Conservation (phyloP, 2,888 invertebrate species). For the Eupsilia transversa region DNA sequence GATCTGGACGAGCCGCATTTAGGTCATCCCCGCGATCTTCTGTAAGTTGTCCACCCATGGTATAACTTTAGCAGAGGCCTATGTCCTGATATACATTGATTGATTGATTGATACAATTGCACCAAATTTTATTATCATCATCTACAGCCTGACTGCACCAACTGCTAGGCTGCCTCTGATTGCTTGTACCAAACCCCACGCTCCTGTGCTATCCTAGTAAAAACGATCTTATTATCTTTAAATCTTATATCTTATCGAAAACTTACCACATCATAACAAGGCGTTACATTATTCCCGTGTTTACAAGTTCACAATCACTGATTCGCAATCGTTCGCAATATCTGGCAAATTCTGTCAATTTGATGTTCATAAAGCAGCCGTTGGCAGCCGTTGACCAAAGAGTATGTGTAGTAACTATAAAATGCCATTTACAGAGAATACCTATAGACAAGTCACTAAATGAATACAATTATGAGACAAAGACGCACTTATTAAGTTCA, state of each 20-base stretch:
- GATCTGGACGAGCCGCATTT: background rate
- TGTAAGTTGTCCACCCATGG: no score
- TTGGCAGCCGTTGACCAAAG: no score
- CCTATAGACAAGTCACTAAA: no score
- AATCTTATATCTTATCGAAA: no score
- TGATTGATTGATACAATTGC: background rate
- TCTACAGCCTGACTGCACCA: no score
- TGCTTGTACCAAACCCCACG: background rate
- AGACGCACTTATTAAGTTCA: background rate
- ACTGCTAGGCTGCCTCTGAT: background rate
- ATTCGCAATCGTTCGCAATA: background rate
- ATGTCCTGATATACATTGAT: background rate
- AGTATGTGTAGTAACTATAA: no score
- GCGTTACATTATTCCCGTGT: background rate
- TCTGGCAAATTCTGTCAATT: background rate
- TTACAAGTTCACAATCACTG: background rate
- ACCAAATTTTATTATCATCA: background rate
- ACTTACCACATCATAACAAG: slow-evolving; percentile 29
- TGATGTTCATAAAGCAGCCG: background rate
- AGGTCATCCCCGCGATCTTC: background rate
- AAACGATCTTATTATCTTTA: no score
- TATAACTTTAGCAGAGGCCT: background rate
- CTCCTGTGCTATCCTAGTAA: background rate
- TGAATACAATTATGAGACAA: background rate
- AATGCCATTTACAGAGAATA: background rate